Evolutionary conservation across 2,797 vertebrate genomes (phyloP).

Genomic region (Erethizon dorsatum): DNA sequence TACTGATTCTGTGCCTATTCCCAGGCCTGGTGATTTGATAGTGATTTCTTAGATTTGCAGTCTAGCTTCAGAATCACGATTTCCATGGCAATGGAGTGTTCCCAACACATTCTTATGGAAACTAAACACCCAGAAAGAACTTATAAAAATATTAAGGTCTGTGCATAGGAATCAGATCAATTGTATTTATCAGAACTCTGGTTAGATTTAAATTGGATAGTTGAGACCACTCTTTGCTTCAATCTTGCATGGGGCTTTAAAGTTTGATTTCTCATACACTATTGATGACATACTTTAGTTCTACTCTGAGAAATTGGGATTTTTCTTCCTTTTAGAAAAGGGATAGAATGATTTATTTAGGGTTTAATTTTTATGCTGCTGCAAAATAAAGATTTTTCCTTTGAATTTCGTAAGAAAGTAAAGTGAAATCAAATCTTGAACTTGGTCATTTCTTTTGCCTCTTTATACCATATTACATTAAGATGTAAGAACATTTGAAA

Average conservation of each 20-base stretch:
- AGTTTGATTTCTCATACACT: not conserved
- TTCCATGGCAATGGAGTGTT: not conserved
- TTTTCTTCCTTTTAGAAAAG: conserved; percentile 4
- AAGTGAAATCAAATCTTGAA: conserved; percentile 1
- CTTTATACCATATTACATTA: not conserved
- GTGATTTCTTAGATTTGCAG: not conserved
- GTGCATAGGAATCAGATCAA: not conserved
- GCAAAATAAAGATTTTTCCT: conserved; percentile 6
- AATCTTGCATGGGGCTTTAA: not conserved
- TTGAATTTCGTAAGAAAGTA: conserved; percentile 32
- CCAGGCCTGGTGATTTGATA: accelerated
- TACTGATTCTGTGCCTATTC: not conserved
- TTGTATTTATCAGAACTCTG: not conserved
- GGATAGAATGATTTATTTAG: not conserved
- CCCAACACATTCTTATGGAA: not conserved
- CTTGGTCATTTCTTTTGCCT: not conserved
- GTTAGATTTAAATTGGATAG: not conserved
- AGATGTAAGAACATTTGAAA: conserved; percentile 32
- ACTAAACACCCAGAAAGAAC: not conserved
- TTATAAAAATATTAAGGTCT: not conserved
- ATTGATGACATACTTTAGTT: not conserved
- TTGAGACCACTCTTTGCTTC: not conserved
- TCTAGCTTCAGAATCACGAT: not conserved
- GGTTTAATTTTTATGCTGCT: not conserved
- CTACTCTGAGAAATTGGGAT: not conserved